Conservation (phyloP, 2,113 vertebrate species). For the Equus przewalskii region DNA sequence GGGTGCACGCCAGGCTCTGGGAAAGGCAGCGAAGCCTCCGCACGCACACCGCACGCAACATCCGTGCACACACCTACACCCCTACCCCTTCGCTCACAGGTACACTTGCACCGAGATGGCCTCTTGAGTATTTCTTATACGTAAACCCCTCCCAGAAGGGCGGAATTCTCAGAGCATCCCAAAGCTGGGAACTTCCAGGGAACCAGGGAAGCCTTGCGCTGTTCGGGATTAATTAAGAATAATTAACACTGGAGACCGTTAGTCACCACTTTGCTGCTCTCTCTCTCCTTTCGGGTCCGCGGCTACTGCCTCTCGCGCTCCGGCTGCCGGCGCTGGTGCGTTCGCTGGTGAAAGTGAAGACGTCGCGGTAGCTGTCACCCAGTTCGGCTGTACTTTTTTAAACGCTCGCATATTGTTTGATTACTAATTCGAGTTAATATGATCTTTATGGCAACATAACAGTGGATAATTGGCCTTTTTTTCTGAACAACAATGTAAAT, state of each 20-base stretch:
- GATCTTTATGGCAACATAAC: slow-evolving; percentile 96
- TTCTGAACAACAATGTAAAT: slow-evolving; percentile 94
- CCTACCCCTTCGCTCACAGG: neutral
- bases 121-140: neutral
- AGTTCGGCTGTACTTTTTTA: slow-evolving; percentile 88
- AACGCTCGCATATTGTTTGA: slow-evolving; percentile 92
- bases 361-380: slow-evolving; percentile 85
- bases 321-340: slow-evolving; percentile 77
- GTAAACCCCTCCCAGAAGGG: slow-evolving; percentile 55
- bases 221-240: slow-evolving; percentile 86
- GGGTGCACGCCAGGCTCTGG: neutral
- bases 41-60: neutral
- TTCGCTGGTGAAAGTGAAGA: slow-evolving; percentile 88
- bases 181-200: slow-evolving; percentile 52
- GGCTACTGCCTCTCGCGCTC: slow-evolving; percentile 78
- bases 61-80: neutral
- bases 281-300: slow-evolving; percentile 69
- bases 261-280: slow-evolving; percentile 75
- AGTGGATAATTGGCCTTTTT: slow-evolving; percentile 96
- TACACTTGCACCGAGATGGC: neutral
- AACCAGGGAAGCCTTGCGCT: slow-evolving; percentile 71
- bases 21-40: neutral
- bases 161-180: slow-evolving; percentile 77
- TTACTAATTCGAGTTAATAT: slow-evolving; percentile 97
- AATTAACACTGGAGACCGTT: slow-evolving; percentile 78